phyloP scores from a whole-genome alignment of 2,113 vertebrate species.

The Calidris pugnax region DNA sequence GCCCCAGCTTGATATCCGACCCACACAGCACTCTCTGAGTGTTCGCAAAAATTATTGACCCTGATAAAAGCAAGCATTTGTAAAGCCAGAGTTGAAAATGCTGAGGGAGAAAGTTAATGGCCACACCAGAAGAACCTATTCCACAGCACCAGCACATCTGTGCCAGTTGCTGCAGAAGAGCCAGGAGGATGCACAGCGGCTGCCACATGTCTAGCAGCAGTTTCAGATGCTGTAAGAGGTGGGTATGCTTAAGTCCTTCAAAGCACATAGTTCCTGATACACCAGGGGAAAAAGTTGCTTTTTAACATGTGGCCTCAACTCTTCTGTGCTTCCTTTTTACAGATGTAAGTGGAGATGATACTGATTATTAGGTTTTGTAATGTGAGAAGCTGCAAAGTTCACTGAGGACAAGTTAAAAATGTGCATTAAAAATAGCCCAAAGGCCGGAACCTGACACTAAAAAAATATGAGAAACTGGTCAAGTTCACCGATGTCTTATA shows the following conservation, averaged over 20 bases:
- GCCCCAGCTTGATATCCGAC: background rate
- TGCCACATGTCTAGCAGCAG: background rate
- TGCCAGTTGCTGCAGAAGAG: background rate
- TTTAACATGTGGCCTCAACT: background rate
- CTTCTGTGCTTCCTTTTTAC: background rate
- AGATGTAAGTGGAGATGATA: background rate
- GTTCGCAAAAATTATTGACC: background rate
- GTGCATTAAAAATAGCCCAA: background rate
- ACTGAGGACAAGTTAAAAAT: background rate
- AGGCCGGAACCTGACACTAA: background rate
- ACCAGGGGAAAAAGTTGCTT: background rate
- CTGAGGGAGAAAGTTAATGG: background rate
- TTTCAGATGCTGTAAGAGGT: background rate
- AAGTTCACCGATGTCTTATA: background rate
- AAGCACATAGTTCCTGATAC: background rate
- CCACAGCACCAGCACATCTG: accelerated
- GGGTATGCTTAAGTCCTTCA: background rate
- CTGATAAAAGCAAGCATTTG: background rate
- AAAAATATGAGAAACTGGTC: background rate
- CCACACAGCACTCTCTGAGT: background rate
- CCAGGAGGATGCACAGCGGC: accelerated
- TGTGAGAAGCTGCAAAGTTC: background rate
- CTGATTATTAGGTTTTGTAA: background rate
- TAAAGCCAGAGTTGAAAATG: background rate
- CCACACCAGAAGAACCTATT: background rate